These are phyloP conservation scores for Potamarius usumacintae DNA, from an alignment of 2,113 vertebrate species.

Conservation along the genomic window DNA sequence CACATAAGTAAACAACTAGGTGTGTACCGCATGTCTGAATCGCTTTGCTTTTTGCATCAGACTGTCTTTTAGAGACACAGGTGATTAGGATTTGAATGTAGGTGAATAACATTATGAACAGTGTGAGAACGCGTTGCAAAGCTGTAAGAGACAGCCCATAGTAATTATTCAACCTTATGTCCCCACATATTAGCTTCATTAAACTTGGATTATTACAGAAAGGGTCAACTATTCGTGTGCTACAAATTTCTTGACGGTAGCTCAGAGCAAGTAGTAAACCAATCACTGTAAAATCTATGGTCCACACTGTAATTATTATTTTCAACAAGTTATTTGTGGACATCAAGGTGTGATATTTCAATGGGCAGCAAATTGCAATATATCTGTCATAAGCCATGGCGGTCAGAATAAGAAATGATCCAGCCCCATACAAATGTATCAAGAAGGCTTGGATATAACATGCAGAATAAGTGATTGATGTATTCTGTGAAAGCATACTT, in stretches of 20 bases:
- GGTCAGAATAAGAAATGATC: too few species aligned
- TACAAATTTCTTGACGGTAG: conserved; percentile 54
- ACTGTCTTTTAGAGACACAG: conserved; percentile 53
- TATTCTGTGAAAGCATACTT: too few species aligned
- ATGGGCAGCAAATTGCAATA: conserved; percentile 33
- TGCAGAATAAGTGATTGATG: too few species aligned
- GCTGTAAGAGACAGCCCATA: conserved; percentile 52
- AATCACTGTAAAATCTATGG: conserved; percentile 46
- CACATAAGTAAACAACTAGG: conserved; percentile 53
- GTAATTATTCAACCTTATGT: conserved; percentile 57
- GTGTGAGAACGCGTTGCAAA: not conserved
- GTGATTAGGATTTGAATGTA: conserved; percentile 61
- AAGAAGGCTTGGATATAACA: too few species aligned
- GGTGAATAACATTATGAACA: conserved; percentile 55
- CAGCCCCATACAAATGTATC: not conserved
- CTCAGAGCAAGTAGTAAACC: conserved; percentile 26
- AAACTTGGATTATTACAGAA: conserved; percentile 68
- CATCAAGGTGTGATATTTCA: conserved; percentile 34
- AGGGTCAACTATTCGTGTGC: conserved; percentile 59
- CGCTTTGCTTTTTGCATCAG: conserved; percentile 59
- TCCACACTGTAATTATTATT: conserved; percentile 58
- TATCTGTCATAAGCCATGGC: not conserved
- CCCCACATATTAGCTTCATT: conserved; percentile 59
- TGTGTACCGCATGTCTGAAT: conserved; percentile 67
- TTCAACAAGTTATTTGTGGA: conserved; percentile 36